Conservation (phyloP, 2,113 vertebrate genomes). For the Prionailurus viverrinus region DNA sequence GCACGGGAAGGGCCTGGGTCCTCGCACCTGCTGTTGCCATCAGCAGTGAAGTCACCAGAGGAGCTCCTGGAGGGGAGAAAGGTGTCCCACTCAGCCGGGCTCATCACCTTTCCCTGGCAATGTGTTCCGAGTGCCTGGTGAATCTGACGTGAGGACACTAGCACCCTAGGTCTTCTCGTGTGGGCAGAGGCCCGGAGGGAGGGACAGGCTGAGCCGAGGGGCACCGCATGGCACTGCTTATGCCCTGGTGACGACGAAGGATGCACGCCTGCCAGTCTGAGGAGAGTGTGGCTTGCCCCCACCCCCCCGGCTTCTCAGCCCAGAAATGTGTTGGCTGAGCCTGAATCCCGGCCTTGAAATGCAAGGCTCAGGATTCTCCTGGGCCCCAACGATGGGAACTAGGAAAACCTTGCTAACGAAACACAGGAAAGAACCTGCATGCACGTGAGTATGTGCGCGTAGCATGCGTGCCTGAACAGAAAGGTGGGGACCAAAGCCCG, state of each 20-base stretch:
- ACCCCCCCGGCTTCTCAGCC: neutral
- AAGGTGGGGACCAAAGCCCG: neutral
- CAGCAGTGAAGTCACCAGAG: too few species aligned
- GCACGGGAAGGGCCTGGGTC: accelerated
- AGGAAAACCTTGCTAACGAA: neutral
- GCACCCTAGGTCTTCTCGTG: accelerated
- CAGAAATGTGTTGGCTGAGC: neutral
- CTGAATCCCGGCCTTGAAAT: neutral
- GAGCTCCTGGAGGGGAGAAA: neutral
- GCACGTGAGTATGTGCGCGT: accelerated
- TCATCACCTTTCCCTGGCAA: neutral
- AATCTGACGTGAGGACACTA: accelerated
- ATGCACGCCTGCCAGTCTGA: accelerated
- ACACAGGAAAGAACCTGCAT: too few species aligned
- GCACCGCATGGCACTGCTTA: accelerated
- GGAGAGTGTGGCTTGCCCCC: neutral
- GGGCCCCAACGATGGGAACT: neutral
- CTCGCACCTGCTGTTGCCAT: accelerated
- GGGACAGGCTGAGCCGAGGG: accelerated
- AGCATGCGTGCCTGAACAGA: accelerated
- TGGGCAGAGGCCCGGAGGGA: neutral
- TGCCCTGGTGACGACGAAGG: accelerated
- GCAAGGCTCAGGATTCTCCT: neutral
- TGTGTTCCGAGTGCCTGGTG: accelerated
- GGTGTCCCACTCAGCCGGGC: accelerated